Conservation (phyloP, 1,140 invertebrate genomes). For the Philopotamus ludificatus region DNA sequence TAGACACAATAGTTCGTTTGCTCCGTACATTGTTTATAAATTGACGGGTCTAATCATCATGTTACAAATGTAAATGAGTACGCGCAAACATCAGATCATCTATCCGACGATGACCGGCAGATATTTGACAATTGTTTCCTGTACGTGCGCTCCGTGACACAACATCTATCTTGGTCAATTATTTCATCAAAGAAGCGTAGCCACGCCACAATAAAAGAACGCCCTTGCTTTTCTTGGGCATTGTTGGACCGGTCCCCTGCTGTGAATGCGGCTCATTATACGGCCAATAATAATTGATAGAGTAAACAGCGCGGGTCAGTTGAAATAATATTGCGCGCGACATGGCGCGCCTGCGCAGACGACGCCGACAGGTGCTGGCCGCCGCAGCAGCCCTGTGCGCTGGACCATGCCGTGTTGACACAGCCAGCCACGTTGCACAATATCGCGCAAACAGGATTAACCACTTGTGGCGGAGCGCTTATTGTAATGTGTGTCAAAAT, state of each 20-base stretch:
- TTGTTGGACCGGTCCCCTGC: not conserved
- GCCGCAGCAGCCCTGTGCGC: not conserved
- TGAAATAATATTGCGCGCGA: not conserved
- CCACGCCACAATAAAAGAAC: too few relatives aligned
- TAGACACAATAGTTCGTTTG: too few relatives aligned
- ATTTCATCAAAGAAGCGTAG: not conserved
- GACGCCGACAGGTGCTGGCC: not conserved
- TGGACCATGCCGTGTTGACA: not conserved
- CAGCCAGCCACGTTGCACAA: not conserved
- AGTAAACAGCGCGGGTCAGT: not conserved
- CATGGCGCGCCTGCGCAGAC: not conserved
- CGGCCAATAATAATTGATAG: not conserved
- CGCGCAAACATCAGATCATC: not conserved
- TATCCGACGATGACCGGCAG: not conserved
- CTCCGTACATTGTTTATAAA: too few relatives aligned
- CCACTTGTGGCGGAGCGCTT: not conserved
- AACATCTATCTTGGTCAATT: not conserved
- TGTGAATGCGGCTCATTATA: not conserved
- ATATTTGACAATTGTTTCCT: conserved; percentile 4
- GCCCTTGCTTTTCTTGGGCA: not conserved
- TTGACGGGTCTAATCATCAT: not conserved
- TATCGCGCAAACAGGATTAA: not conserved
- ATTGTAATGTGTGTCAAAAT: too few relatives aligned
- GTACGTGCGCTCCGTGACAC: not conserved
- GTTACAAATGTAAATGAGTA: not conserved